Conservation (phyloP, 2,797 vertebrate species). For the Myotis pilosus region DNA sequence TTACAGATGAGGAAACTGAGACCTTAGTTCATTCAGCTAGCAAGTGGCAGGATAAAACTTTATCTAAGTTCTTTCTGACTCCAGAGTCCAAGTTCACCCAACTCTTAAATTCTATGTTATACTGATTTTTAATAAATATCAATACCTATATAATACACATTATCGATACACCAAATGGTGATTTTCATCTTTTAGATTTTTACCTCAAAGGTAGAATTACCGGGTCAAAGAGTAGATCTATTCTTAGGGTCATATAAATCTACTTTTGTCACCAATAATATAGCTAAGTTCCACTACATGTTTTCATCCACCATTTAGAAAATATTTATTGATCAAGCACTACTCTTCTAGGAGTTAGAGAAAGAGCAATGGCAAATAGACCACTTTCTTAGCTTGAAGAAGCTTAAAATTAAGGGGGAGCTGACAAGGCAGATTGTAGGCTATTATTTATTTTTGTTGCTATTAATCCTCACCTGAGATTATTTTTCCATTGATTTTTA, state of each 20-base stretch:
- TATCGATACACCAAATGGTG: neutral
- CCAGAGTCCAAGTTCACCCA: neutral
- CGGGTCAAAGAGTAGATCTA: neutral
- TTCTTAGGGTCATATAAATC: neutral
- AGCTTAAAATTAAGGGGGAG: neutral
- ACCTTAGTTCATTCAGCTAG: neutral
- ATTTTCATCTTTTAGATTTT: slow-evolving; percentile 5
- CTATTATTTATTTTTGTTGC: too few relatives aligned
- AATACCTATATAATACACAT: neutral
- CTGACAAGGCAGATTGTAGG: neutral
- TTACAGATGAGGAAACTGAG: neutral
- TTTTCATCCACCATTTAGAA: neutral
- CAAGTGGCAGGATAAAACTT: neutral
- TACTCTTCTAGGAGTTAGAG: neutral
- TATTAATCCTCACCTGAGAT: too few relatives aligned
- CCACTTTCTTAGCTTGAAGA: neutral
- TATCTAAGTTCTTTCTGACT: neutral
- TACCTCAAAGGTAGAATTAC: neutral
- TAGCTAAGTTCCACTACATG: neutral
- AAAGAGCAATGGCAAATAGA: neutral
- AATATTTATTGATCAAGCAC: neutral
- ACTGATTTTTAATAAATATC: neutral
- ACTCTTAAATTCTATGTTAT: neutral
- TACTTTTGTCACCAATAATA: neutral
- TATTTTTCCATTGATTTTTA: too few relatives aligned